Conservation (phyloP, 2,888 invertebrate genomes). For the Hirtodrosophila alboralis region DNA sequence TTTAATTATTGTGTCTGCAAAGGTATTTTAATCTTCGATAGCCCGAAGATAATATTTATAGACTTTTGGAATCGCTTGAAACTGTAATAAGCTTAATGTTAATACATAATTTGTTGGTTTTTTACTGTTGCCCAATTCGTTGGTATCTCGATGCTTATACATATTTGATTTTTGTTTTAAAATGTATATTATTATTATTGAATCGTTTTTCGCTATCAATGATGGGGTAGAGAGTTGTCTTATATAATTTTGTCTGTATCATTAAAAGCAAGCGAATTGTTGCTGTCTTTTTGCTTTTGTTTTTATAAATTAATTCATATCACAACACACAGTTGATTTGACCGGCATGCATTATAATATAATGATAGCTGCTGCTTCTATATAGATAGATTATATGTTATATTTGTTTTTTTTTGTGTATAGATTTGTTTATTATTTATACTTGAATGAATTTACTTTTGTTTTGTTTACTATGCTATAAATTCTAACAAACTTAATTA, state of each 20-base stretch:
- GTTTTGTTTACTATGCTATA: conserved; percentile 60
- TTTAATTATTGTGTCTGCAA: too few relatives aligned
- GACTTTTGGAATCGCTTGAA: conserved; percentile 40
- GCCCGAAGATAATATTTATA: conserved; percentile 3
- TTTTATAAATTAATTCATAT: conserved; percentile 77
- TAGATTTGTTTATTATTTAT: conserved; percentile 31
- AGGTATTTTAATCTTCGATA: conserved; percentile 42
- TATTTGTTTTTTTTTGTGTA: conserved; percentile 19
- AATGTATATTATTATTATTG: conserved; percentile 17
- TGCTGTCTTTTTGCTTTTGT: conserved; percentile 38
- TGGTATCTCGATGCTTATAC: conserved; percentile 43
- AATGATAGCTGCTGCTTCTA: conserved; percentile 7
- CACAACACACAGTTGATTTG: conserved; percentile 79
- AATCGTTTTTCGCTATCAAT: neutral
- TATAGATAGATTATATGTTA: conserved; percentile 28
- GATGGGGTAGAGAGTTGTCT: conserved; percentile 26
- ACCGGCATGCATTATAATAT: conserved; percentile 56
- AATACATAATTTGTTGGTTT: conserved; percentile 31
- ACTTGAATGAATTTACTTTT: conserved; percentile 60
- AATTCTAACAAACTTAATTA: conserved; percentile 76
- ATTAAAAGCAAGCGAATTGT: conserved; percentile 43
- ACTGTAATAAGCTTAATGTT: conserved; percentile 32
- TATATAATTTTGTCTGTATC: conserved; percentile 17
- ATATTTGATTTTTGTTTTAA: too few relatives aligned
- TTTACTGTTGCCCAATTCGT: conserved; percentile 44